Base-by-base conservation (phyloP, 2,888 invertebrate species). In the Nebria brevicollis region DNA sequence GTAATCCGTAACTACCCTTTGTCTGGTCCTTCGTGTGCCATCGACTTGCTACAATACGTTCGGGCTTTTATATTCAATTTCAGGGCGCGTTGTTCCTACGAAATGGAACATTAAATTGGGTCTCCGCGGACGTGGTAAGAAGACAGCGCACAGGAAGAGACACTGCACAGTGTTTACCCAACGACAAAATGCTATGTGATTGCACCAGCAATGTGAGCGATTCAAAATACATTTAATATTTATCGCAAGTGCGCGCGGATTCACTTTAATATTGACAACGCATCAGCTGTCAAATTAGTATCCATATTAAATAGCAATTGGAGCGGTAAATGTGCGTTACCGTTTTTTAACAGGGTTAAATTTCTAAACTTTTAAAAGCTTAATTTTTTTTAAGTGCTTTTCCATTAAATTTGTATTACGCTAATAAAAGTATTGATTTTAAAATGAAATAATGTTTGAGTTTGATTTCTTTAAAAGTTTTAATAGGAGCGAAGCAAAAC, bases 1-100 rank as follows among this genome's bases (percentile, higher is more conserved):
- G 83, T 84, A 84, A 84, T 84, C 84, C 83, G 83, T 83, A 84
- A 84, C 83, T 84, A 84, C 83, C 83, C 84, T 84, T 84, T 84
- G 84, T 83, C 84, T 83, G 81, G 81, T 81, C 82, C 80, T 82
- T 77, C 79, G 80, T 72, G 66, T 70, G 70, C 70, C 70, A 70
- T 70, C 70, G 70, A 15, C 72, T 79, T 79, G 74, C 74, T 75
- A 75, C 79, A 79, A 79, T 79, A 79, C 79, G 74, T 79, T 79
- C 64, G 54, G 77, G 79, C 79, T 79, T 75, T 79, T 79, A 79
- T 79, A 79, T 79, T 79, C 79, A 74, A 79, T 79, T 79, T 73
- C 75, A 34, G 26, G 77, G 68, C 42, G 42, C 74, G 79, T 54
- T 75, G 79, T 79, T 75, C 72, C 26, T 77, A 41, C 66, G 75